phyloP scores from a whole-genome alignment of 2,113 vertebrate species.

The Alethe castanea region DNA sequence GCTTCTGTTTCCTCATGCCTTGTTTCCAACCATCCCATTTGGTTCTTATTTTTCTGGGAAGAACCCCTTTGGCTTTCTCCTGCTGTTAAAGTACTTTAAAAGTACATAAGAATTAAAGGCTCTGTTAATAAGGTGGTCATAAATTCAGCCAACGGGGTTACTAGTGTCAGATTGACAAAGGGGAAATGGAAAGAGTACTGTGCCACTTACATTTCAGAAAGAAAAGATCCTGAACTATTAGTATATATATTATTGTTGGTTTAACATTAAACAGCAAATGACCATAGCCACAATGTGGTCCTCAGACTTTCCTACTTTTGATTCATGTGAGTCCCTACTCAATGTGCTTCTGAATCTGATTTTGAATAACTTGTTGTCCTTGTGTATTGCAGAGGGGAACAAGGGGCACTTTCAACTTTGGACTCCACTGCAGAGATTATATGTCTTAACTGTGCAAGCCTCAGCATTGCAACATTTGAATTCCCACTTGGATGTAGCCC shows the following conservation, averaged over 20 bases:
- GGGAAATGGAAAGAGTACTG: neutral
- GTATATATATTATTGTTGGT: neutral
- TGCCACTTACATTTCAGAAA: neutral
- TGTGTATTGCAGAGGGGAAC: neutral
- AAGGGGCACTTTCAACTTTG: neutral
- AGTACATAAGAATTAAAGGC: neutral
- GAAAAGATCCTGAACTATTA: neutral
- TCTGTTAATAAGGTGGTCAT: neutral
- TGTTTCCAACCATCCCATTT: neutral
- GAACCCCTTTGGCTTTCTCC: neutral
- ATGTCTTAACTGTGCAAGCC: neutral
- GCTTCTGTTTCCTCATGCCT: slow-evolving; percentile 38
- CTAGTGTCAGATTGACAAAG: neutral
- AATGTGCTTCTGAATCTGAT: neutral
- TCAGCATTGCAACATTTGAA: neutral
- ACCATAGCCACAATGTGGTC: neutral
- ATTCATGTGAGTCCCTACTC: neutral
- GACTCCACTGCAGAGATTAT: neutral
- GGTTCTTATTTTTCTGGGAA: slow-evolving; percentile 23
- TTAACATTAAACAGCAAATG: neutral
- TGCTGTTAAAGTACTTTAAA: neutral
- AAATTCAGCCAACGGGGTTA: neutral
- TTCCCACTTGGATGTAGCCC: neutral
- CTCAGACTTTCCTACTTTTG: neutral
- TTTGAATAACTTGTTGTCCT: neutral